A percentile compares a stretch with the other conserved stretches of the same genome.
Evolutionary conservation across 2,797 vertebrate species (phyloP).

Genomic region (Babyrousa celebensis): DNA sequence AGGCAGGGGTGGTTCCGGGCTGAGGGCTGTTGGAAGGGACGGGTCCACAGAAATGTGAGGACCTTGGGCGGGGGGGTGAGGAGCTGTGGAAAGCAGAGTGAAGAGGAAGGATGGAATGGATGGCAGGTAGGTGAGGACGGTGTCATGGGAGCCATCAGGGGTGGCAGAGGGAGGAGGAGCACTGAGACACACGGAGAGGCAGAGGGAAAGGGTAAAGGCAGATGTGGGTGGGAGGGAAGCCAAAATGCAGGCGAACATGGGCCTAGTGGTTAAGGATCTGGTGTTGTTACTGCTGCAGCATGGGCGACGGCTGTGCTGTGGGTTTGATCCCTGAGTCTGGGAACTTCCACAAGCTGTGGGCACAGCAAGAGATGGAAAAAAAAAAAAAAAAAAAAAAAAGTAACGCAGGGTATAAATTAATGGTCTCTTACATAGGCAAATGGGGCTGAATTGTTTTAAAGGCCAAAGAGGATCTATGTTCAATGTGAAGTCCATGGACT

Average conservation of each 20-base stretch:
- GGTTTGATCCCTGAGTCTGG: too few relatives aligned
- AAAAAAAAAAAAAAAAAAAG: too few relatives aligned
- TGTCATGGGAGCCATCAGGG: not conserved
- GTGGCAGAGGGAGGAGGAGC: not conserved
- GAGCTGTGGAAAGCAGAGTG: not conserved
- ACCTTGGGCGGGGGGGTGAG: not conserved
- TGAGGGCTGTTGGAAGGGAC: not conserved
- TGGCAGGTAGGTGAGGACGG: not conserved
- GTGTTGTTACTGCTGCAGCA: too few relatives aligned
- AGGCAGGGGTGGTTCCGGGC: not conserved
- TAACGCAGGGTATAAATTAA: not conserved
- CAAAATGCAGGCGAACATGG: too few relatives aligned
- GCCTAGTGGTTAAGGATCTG: too few relatives aligned
- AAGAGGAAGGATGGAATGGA: not conserved
- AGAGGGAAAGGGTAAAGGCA: not conserved
- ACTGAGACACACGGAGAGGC: not conserved
- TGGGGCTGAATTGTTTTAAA: not conserved
- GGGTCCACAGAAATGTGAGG: not conserved
- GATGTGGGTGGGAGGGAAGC: not conserved
- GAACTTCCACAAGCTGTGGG: too few relatives aligned
- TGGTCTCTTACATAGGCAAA: not conserved
- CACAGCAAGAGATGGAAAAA: too few relatives aligned
- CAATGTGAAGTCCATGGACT: not conserved
- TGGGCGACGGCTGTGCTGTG: too few relatives aligned
- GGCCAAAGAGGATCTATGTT: not conserved